Evolutionary conservation across 2,797 vertebrate genomes (phyloP), one percentile per base, ranked within the genome.

Genomic region (Alectoris magna): DNA sequence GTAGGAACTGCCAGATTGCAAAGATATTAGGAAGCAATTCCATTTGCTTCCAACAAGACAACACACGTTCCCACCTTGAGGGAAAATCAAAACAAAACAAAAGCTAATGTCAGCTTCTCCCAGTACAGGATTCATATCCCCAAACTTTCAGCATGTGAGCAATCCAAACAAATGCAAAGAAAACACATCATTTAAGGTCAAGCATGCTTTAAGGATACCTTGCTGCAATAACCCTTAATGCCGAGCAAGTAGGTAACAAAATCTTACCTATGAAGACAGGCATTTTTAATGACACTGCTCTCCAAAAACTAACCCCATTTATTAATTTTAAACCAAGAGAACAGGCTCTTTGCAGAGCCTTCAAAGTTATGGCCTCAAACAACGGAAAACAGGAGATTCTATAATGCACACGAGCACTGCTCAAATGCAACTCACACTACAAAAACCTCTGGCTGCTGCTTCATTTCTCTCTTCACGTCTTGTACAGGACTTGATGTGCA

Each of bases 1-100:
- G 88, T 36, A 88, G n/a, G 43, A 71, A 81, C 14, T 94, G 91
- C 68, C 71, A 91, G 71, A 84, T 84, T 93, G 84, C 86, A 87
- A 86, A 62, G 72, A 27, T 46, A 87, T 69, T 67, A 66, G 67
- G 74, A 41, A 77, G 87, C 18, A 76, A 89, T 38, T 31, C 38
- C 68, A 39, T 82, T 89, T 46, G 66, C 71, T 71, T 87, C 86
- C 71, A 84, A 82, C 86, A 91, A 82, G 88, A 88, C 34, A 86
- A 88, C 62, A 75, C 77, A 86, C 51, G 87, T 53, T 95, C 83
- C 60, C 60, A 48, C 51, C 90, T 36, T 9, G 36, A 41, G n/a
- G 44, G 29, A 11, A 58, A 86, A 91, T 82, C 39, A 74, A 67
- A 11, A 49, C 85, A 91, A 87, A 36, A 77, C 56, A 91, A 56